phyloP scores from a whole-genome alignment of 53 echinoderm and acorn worm genomes.

The Glandiceps talaboti region DNA sequence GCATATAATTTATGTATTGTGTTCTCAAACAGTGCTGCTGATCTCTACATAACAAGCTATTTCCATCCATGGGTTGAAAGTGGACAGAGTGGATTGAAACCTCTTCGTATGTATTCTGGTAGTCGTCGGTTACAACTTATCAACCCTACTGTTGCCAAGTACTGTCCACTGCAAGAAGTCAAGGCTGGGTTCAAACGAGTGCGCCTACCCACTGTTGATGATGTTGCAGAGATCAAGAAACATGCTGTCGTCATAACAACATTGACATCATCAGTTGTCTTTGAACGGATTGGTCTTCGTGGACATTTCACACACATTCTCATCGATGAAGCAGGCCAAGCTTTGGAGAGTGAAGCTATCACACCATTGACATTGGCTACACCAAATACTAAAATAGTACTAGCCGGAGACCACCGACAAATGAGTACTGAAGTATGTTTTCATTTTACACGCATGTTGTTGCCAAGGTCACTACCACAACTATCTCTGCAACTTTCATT shows the following conservation, averaged over 20 bases:
- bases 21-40: slow-evolving; percentile 80
- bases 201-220: background rate
- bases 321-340: slow-evolving; percentile 57
- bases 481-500: no score
- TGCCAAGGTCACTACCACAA: no score
- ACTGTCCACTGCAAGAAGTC: slow-evolving; percentile 2
- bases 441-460: no score
- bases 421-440: slow-evolving; percentile 47
- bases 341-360: slow-evolving; percentile 38
- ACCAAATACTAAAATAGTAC: slow-evolving; percentile 28
- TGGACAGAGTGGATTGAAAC: background rate
- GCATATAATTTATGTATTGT: no score
- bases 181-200: background rate
- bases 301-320: slow-evolving; percentile 48
- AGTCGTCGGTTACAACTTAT: slow-evolving; percentile 20
- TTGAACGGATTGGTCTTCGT: slow-evolving; percentile 6
- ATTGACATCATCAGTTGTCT: slow-evolving; percentile 19
- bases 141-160: background rate
- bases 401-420: slow-evolving; percentile 49
- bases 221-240: background rate
- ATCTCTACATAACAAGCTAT: slow-evolving; percentile 40
- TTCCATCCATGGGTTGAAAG: slow-evolving; percentile 18
- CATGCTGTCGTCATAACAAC: slow-evolving; percentile 37
- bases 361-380: slow-evolving; percentile 37
- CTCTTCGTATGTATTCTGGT: slow-evolving; percentile 23